Percentiles rank a stretch among this genome's conserved stretches.
Conservation (phyloP, 2,797 vertebrate species). For the Moxostoma hubbsi region DNA sequence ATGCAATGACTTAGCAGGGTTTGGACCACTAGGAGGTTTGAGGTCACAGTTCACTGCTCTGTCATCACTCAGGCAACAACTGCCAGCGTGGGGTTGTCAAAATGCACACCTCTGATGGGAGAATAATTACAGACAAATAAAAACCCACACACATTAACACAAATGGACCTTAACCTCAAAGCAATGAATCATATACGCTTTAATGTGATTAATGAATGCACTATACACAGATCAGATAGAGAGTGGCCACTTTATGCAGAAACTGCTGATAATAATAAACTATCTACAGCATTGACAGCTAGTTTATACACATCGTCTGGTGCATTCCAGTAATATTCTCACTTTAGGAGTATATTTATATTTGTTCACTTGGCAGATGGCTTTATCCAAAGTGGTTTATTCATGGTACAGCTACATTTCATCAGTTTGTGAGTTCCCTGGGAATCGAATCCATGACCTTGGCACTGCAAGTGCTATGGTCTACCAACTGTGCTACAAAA, state of each 20-base stretch:
- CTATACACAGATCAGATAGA: neutral
- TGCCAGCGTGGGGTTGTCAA: conserved; percentile 11
- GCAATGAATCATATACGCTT: conserved; percentile 24
- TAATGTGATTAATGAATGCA: conserved; percentile 28
- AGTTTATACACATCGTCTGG: too few relatives aligned
- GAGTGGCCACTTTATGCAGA: conserved; percentile 5
- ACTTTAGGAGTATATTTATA: too few relatives aligned
- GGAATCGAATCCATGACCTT: too few relatives aligned
- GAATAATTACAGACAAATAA: conserved; percentile 37
- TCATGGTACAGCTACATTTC: too few relatives aligned
- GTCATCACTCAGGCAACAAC: conserved; percentile 31
- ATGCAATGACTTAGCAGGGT: conserved; percentile 21
- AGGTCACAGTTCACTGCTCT: conserved; percentile 31
- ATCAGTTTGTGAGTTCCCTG: too few relatives aligned
- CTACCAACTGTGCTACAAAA: too few relatives aligned
- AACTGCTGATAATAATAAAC: conserved; percentile 3
- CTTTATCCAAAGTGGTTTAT: too few relatives aligned
- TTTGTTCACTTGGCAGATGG: too few relatives aligned
- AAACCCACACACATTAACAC: conserved; percentile 28
- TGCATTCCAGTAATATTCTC: too few relatives aligned
- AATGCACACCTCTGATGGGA: conserved; percentile 7
- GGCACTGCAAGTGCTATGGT: too few relatives aligned
- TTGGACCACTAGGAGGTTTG: neutral
- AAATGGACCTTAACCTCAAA: conserved; percentile 17
- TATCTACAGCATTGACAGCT: too few relatives aligned